These are phyloP conservation scores for Pristis pectinata DNA, from an alignment of 2,797 vertebrate genomes.

Conservation along the genomic window DNA sequence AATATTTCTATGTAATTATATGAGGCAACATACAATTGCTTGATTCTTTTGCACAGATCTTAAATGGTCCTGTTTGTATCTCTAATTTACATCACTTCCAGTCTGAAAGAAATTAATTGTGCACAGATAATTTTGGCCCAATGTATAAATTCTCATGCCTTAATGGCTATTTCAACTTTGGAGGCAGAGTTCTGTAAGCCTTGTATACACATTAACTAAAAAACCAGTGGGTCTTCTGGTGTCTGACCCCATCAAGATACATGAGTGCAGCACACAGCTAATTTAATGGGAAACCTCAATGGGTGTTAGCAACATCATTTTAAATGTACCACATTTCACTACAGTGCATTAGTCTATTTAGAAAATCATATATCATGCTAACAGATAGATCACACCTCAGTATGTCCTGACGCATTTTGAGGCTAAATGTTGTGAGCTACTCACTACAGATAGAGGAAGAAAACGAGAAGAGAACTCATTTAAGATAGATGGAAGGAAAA, in stretches of 20 bases:
- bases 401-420: not conserved
- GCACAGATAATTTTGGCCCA: too few species aligned
- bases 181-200: not conserved
- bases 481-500: not conserved
- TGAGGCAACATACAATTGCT: too few species aligned
- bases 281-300: not conserved
- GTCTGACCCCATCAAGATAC: not conserved
- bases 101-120: too few species aligned
- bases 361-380: not conserved
- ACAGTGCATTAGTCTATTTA: not conserved
- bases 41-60: too few species aligned
- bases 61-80: too few species aligned
- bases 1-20: too few species aligned
- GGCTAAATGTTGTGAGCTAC: not conserved
- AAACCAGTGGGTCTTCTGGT: not conserved
- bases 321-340: not conserved
- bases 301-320: not conserved
- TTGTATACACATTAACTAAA: not conserved
- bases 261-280: not conserved
- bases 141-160: too few species aligned
- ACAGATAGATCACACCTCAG: not conserved
- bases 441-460: not conserved
- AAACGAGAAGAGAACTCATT: not conserved
- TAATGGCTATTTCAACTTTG: too few species aligned
- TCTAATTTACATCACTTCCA: too few species aligned